phyloP scores from a whole-genome alignment of 2,888 invertebrate species.

The Cenopis cana region DNA sequence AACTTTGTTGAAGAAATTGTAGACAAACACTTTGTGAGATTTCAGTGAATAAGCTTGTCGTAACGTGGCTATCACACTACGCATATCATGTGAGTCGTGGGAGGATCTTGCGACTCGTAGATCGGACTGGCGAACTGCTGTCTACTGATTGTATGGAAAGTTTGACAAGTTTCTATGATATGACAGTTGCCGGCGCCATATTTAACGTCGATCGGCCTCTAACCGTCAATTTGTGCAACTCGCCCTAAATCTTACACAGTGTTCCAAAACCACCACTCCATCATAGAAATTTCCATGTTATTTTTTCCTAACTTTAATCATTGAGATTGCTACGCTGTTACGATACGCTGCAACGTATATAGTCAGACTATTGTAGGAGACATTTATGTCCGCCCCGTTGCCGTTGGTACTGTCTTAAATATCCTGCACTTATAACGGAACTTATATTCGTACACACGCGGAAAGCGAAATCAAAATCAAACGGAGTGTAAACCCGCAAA shows the following conservation, averaged over 20 bases:
- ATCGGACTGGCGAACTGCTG: too few relatives aligned
- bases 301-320: neutral
- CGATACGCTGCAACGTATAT: neutral
- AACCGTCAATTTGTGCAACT: too few relatives aligned
- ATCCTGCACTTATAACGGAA: constrained; percentile 9
- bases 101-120: too few relatives aligned
- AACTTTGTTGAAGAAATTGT: constrained; percentile 1
- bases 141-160: too few relatives aligned
- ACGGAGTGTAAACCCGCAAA: constrained; percentile 43
- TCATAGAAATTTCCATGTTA: neutral
- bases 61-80: too few relatives aligned
- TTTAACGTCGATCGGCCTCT: too few relatives aligned
- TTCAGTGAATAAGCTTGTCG: too few relatives aligned
- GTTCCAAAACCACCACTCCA: too few relatives aligned
- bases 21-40: neutral
- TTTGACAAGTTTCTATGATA: too few relatives aligned
- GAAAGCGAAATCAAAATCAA: constrained; percentile 41
- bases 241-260: too few relatives aligned
- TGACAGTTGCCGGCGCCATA: too few relatives aligned
- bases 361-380: neutral
- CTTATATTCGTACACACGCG: constrained; percentile 13
- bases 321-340: neutral
- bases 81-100: too few relatives aligned
- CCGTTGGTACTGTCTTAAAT: neutral
- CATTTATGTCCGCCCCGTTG: constrained; percentile 7